These are phyloP conservation scores for Karalla daura DNA, from an alignment of 2,797 vertebrate genomes.

Conservation along the genomic window DNA sequence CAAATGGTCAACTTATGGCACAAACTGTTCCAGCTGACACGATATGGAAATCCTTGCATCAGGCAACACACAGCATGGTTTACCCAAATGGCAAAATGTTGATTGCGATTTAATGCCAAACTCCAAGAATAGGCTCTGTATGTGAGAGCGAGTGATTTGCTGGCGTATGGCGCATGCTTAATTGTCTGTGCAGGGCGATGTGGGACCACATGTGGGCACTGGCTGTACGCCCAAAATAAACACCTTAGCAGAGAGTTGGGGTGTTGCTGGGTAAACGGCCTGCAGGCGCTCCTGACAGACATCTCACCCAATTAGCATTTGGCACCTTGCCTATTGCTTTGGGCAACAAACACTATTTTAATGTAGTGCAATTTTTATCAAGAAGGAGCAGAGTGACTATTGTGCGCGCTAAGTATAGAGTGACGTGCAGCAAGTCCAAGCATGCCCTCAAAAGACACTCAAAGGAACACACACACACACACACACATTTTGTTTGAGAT, in stretches of 20 bases:
- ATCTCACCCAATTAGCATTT: slow-evolving; percentile 72
- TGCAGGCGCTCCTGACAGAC: slow-evolving; percentile 64
- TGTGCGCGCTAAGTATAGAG: slow-evolving; percentile 37
- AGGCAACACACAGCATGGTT: slow-evolving; percentile 35
- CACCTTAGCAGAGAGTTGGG: slow-evolving; percentile 42
- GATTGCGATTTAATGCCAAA: slow-evolving; percentile 40
- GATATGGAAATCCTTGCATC: slow-evolving; percentile 39
- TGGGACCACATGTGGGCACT: slow-evolving; percentile 55
- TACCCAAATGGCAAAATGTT: slow-evolving; percentile 16
- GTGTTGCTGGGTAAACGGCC: slow-evolving; percentile 55
- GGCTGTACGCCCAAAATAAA: slow-evolving; percentile 58
- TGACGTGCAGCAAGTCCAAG: background rate
- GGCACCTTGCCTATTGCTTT: slow-evolving; percentile 53
- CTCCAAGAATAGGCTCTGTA: slow-evolving; percentile 9
- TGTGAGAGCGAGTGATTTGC: slow-evolving; percentile 23
- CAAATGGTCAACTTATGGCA: slow-evolving; percentile 18
- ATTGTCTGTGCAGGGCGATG: slow-evolving; percentile 40
- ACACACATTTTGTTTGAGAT: background rate
- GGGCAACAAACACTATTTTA: slow-evolving; percentile 58
- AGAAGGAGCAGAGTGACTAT: slow-evolving; percentile 20
- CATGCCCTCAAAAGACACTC: slow-evolving; percentile 6
- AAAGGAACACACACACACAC: background rate
- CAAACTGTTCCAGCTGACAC: slow-evolving; percentile 14
- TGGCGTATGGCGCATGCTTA: slow-evolving; percentile 33
- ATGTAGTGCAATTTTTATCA: slow-evolving; percentile 34